These are phyloP conservation scores for Apis cerana DNA, from an alignment of 1,140 invertebrate species.

Conservation along the genomic window DNA sequence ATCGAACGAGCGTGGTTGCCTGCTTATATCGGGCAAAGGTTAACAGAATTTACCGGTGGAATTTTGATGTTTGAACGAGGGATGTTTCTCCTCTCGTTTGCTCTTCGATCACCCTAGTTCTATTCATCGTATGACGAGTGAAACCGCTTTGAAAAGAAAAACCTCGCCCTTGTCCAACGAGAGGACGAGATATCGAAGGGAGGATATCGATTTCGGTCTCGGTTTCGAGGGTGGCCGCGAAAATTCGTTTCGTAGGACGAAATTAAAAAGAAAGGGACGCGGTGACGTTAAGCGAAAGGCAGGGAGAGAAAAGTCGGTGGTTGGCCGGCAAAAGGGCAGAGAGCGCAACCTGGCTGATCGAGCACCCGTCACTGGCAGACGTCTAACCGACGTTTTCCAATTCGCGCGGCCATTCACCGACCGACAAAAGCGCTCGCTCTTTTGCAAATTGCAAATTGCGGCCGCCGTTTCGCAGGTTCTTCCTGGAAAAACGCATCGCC, in stretches of 20 bases:
- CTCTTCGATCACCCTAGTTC: no score
- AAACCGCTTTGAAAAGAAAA: no score
- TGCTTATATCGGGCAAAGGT: background rate
- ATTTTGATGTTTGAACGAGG: background rate
- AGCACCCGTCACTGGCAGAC: slow-evolving; percentile 62
- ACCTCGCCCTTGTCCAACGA: background rate
- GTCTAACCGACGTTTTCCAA: slow-evolving; percentile 59
- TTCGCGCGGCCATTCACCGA: slow-evolving; percentile 50
- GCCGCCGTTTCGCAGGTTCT: background rate
- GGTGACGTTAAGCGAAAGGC: background rate
- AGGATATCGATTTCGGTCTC: background rate
- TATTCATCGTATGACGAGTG: no score
- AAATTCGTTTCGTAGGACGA: slow-evolving; percentile 18
- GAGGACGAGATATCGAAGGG: background rate
- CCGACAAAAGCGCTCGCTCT: slow-evolving; percentile 55
- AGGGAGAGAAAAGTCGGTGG: slow-evolving; percentile 3
- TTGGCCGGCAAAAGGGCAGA: slow-evolving; percentile 46
- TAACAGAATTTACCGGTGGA: background rate
- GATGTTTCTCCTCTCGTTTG: no score
- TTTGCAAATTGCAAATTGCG: slow-evolving; percentile 56
- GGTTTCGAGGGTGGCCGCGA: no score
- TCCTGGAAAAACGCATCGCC: slow-evolving; percentile 7
- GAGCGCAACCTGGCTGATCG: slow-evolving; percentile 48
- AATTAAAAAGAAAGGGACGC: slow-evolving; percentile 20
- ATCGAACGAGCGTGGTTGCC: background rate